Conservation (phyloP, 2,113 vertebrate genomes). For the Myrmecobius fasciatus region DNA sequence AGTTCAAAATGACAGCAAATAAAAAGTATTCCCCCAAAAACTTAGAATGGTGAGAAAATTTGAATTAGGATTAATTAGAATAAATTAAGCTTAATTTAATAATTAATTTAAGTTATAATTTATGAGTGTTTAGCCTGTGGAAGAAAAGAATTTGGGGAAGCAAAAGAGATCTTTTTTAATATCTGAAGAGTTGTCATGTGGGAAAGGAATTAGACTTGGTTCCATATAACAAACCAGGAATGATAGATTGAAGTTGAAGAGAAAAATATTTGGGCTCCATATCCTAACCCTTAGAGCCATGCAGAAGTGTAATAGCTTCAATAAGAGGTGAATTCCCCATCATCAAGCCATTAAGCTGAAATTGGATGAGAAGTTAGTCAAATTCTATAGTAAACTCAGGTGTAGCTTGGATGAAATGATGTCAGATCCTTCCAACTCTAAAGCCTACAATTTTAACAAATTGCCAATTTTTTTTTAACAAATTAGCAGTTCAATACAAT, state of each 20-base stretch:
- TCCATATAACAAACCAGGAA: background rate
- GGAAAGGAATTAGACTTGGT: background rate
- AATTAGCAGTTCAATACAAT: background rate
- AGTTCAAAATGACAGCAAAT: background rate
- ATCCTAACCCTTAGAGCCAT: background rate
- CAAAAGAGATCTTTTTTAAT: background rate
- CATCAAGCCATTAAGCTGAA: background rate
- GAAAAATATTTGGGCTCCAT: background rate
- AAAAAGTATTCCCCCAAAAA: background rate
- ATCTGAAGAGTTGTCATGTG: background rate
- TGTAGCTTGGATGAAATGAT: background rate
- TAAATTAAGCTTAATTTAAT: too few relatives aligned
- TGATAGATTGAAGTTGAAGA: background rate
- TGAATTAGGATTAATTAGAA: too few relatives aligned
- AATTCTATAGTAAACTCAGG: background rate
- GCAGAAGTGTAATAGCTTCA: background rate
- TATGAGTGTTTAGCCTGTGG: background rate
- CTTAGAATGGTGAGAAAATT: background rate
- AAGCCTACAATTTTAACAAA: background rate
- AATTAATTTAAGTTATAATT: too few relatives aligned
- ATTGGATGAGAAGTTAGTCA: background rate
- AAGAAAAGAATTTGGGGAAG: background rate
- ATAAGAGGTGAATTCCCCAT: background rate
- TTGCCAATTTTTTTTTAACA: too few relatives aligned
- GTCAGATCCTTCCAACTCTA: background rate